Evolutionary conservation across 1,140 invertebrate species (phyloP).

Genomic region (Heterodera schachtii): DNA sequence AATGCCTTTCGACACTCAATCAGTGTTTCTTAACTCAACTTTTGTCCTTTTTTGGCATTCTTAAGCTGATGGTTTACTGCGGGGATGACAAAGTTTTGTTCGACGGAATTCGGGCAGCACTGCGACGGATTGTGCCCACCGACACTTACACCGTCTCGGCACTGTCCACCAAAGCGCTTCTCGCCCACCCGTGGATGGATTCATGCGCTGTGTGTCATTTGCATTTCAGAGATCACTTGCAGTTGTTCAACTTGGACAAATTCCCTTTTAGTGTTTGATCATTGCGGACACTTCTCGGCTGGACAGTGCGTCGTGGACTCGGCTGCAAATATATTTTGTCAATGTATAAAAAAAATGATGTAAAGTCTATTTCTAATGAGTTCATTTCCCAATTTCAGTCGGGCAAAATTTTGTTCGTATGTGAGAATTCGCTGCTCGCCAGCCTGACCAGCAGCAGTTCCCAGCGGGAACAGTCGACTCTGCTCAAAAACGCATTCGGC

Average conservation of each 20-base stretch:
- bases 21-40: background rate
- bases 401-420: conserved; percentile 60
- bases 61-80: conserved; percentile 59
- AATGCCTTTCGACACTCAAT: background rate
- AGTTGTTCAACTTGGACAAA: conserved; percentile 11
- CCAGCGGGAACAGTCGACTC: conserved; percentile 31
- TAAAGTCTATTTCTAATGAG: too few relatives aligned
- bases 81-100: conserved; percentile 49
- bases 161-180: conserved; percentile 42
- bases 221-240: conserved; percentile 17
- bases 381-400: conserved; percentile 44
- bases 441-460: conserved; percentile 52
- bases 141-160: conserved; percentile 55
- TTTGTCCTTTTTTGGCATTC: background rate
- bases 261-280: conserved; percentile 40
- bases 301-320: conserved; percentile 55
- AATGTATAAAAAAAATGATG: conserved; percentile 31
- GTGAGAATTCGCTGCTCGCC: conserved; percentile 56
- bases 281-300: conserved; percentile 55
- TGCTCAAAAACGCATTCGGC: conserved; percentile 57
- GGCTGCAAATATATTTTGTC: conserved; percentile 57
- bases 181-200: conserved; percentile 51
- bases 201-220: conserved; percentile 18
- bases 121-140: conserved; percentile 48
- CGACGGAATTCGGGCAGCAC: conserved; percentile 36